These are phyloP conservation scores for Odontamblyopus rebecca DNA, from an alignment of 2,797 vertebrate species.

Conservation along the genomic window DNA sequence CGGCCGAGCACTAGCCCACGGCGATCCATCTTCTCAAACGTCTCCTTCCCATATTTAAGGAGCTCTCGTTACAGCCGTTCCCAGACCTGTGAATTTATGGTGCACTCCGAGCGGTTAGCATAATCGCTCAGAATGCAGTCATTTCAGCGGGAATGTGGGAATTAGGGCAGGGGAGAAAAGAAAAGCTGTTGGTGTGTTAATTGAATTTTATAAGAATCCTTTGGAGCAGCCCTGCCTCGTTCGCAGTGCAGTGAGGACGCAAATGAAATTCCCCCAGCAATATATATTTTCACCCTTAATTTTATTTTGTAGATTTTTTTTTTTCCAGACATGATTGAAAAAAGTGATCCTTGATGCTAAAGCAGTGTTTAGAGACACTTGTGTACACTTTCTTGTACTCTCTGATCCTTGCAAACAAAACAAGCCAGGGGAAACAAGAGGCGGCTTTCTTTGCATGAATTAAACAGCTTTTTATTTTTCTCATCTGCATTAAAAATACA, in stretches of 20 bases:
- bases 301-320: conserved; percentile 16
- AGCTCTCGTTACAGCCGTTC: conserved; percentile 74
- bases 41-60: conserved; percentile 77
- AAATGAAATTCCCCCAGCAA: conserved; percentile 10
- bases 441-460: conserved; percentile 34
- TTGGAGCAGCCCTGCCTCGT: conserved; percentile 44
- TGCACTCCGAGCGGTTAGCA: conserved; percentile 72
- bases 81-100: conserved; percentile 76
- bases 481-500: conserved; percentile 70
- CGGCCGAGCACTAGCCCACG: conserved; percentile 71
- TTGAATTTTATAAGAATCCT: conserved; percentile 76
- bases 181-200: conserved; percentile 73
- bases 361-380: conserved; percentile 17
- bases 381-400: conserved; percentile 21
- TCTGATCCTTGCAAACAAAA: conserved; percentile 49
- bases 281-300: conserved; percentile 8
- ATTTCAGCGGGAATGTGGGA: conserved; percentile 76
- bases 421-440: conserved; percentile 44
- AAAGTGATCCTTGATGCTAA: conserved; percentile 8
- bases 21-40: conserved; percentile 77
- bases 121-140: conserved; percentile 72
- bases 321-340: conserved; percentile 15
- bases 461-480: conserved; percentile 36
- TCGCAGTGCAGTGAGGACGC: conserved; percentile 34
- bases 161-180: conserved; percentile 71